phyloP scores from a whole-genome alignment of 2,797 vertebrate species.

The Sphaeramia orbicularis region DNA sequence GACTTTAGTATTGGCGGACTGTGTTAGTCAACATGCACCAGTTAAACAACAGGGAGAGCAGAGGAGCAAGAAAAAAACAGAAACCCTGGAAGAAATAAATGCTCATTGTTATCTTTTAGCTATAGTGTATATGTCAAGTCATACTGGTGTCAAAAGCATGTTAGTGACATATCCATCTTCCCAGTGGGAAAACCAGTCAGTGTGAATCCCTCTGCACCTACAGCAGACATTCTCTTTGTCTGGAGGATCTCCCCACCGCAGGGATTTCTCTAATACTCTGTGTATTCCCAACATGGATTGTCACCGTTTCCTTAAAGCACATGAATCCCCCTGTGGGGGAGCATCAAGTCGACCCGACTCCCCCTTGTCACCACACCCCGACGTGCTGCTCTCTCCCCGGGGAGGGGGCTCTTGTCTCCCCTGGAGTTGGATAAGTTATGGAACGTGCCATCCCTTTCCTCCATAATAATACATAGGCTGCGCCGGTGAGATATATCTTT shows the following conservation, averaged over 20 bases:
- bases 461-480: slow-evolving; percentile 45
- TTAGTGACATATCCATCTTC: slow-evolving; percentile 51
- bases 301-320: slow-evolving; percentile 59
- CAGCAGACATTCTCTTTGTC: slow-evolving; percentile 53
- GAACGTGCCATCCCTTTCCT: slow-evolving; percentile 31
- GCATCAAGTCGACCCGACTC: slow-evolving; percentile 28
- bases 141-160: slow-evolving; percentile 44
- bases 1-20: not conserved
- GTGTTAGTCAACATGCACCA: not conserved
- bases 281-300: slow-evolving; percentile 68
- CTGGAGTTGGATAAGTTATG: slow-evolving; percentile 59
- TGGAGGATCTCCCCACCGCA: slow-evolving; percentile 40
- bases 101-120: slow-evolving; percentile 46
- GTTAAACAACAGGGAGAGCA: not conserved
- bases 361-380: slow-evolving; percentile 37
- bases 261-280: slow-evolving; percentile 61
- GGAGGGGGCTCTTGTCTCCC: slow-evolving; percentile 27
- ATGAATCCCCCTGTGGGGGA: slow-evolving; percentile 52
- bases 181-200: slow-evolving; percentile 58
- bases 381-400: slow-evolving; percentile 31
- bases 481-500: slow-evolving; percentile 40
- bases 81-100: not conserved
- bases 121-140: slow-evolving; percentile 37
- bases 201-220: slow-evolving; percentile 40
- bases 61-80: slow-evolving; percentile 7